These are phyloP conservation scores for Sinocyclocheilus anophthalmus DNA, from an alignment of 2,113 vertebrate species.

Conservation along the genomic window DNA sequence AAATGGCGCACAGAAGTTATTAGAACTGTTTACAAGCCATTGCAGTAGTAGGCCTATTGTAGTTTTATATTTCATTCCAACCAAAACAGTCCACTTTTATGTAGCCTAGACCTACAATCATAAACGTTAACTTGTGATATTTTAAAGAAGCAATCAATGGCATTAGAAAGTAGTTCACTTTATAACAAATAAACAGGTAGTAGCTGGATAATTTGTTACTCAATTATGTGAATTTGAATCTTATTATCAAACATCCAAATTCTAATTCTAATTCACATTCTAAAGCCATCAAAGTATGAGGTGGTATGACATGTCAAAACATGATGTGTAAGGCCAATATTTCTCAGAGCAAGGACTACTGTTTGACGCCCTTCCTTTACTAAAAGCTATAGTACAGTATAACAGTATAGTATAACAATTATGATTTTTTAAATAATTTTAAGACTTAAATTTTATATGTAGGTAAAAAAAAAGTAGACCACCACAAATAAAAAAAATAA, in stretches of 20 bases:
- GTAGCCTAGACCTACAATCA: background rate
- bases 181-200: background rate
- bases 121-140: background rate
- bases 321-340: too few relatives aligned
- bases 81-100: background rate
- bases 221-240: background rate
- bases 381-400: background rate
- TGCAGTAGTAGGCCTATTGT: background rate
- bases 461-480: too few relatives aligned
- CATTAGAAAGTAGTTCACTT: background rate
- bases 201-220: background rate
- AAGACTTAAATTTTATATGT: too few relatives aligned
- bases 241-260: background rate
- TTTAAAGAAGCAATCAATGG: background rate
- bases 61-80: background rate
- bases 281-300: background rate
- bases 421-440: too few relatives aligned
- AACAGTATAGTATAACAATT: too few relatives aligned
- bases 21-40: background rate
- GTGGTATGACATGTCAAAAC: too few relatives aligned
- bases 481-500: too few relatives aligned
- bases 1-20: background rate
- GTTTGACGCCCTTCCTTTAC: background rate
- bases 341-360: too few relatives aligned
- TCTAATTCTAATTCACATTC: background rate